Base-by-base conservation (phyloP, 2,797 vertebrate genomes). In the Miichthys miiuy region DNA sequence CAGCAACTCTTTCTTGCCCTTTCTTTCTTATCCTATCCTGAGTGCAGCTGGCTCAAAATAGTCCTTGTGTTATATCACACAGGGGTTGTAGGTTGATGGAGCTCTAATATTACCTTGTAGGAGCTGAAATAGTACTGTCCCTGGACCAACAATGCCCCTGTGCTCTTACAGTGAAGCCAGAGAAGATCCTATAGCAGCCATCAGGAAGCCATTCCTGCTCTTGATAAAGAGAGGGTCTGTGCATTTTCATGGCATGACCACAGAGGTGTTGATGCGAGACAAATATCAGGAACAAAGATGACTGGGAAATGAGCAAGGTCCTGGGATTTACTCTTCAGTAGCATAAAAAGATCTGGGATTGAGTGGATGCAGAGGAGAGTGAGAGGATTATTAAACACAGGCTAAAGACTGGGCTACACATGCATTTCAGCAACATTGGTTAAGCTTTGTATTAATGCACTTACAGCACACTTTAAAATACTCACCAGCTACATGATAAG, bases 1-100 rank as follows among this genome's bases (percentile, higher is more conserved):
- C 83, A 38, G 48, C 67, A 16, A 6, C 44, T 65, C 68, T 38
- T 52, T 62, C 56, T 50, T 62, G 27, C 67, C 56, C 73, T 83
- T 65, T 65, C 80, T 70, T 65, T 70, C 65, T 80, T 75, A 82
- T 87, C 75, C 71, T 42, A 42, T 20, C 75, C 83, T 79, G 76
- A 79, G 84, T 81, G 81, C 79, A 68, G 66, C 73, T 54, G 75
- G 67, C 88, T 89, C 81, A 84, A 92, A 93, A 94, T 92, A 94
- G 86, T 8, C 86, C 80, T 66, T 44, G 86, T 79, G 83, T 89
- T 88, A 88, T 81, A 86, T 79, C 85, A 87, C 87, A 85, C 83
- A 76, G 69, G 75, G 80, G 80, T 77, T 82, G 80, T 71, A 88
- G 89, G 88, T 87, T 86, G 88, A 87, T 87, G 88, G 77, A 87